Percentiles rank a stretch among this genome's conserved stretches.
These are phyloP conservation scores for Scyliorhinus canicula DNA, from an alignment of 2,797 vertebrate genomes.

Conservation along the genomic window DNA sequence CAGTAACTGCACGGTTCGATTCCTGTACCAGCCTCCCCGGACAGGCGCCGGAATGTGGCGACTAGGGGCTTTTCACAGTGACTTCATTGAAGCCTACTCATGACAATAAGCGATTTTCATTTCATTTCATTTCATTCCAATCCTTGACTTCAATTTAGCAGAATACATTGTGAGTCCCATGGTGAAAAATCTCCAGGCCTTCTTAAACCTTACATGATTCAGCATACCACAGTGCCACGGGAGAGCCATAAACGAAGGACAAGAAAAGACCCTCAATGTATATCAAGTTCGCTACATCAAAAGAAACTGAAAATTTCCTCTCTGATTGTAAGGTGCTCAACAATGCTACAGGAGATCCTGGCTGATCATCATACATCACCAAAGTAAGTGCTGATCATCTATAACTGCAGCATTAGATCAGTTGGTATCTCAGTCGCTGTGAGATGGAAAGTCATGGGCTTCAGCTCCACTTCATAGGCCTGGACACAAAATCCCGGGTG, in stretches of 20 bases:
- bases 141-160: not conserved
- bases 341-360: not conserved
- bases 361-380: not conserved
- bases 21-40: no score
- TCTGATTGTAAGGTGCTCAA: not conserved
- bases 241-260: not conserved
- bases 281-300: not conserved
- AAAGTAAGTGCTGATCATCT: not conserved
- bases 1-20: not conserved
- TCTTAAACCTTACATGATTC: not conserved
- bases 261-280: not conserved
- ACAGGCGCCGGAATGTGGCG: no score
- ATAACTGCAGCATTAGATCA: not conserved
- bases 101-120: no score
- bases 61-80: no score
- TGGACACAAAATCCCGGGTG: not conserved
- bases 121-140: no score
- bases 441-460: not conserved
- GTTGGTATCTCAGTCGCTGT: no score
- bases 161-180: not conserved
- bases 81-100: no score
- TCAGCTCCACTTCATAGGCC: not conserved
- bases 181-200: not conserved
- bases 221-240: not conserved
- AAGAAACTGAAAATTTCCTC: not conserved